Evolutionary conservation across 2,888 invertebrate species (phyloP), one percentile per base, ranked within the genome.

Genomic region (Adelphocoris suturalis): DNA sequence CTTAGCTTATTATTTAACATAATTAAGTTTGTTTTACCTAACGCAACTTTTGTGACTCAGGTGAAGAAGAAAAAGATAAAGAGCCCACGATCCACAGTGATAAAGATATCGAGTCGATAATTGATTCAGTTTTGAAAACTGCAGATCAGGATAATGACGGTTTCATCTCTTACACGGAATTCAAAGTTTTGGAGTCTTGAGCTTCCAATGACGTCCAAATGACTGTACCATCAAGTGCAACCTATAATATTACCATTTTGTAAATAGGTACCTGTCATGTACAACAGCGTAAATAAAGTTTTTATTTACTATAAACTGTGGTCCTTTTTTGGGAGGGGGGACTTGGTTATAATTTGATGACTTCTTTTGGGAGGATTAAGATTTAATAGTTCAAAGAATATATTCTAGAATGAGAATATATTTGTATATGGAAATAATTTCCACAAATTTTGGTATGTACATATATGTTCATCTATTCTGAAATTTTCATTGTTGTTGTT

Each of bases 111-210:
- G 94, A 94, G 91, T 93, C 93, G 0, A 93, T 95, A 0, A 92
- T 96, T 61, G 96, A 97, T 92, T 94, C 95, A 13, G 95, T 96
- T 0, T 93, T 97, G 46, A 94, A 94, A 19, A 94, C 95, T 89
- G 95, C 96, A 90, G 97, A 97, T 92, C 92, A 94, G 46, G 95
- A 97, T 92, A 94, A 94, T 37, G 97, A 97, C 92, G 97, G 97
- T 0, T 97, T 94, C 92, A 95, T 97, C 55, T 96, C 95, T 91
- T 96, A 96, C 92, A 92, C 94, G 5, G 96, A 96, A 92, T 96
- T 89, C 89, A 90, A 90, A 90, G 48, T 86, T 46, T 61, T 89
- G 23, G 82, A 89, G 12, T 28, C 84, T 27, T 68, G 68, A 68
- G 9, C 5, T 68, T 12, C 3, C 9, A 19, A 19, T 23, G 19